phyloP scores from a whole-genome alignment of 1,140 invertebrate species.

The Pseudobourletiella spinata region DNA sequence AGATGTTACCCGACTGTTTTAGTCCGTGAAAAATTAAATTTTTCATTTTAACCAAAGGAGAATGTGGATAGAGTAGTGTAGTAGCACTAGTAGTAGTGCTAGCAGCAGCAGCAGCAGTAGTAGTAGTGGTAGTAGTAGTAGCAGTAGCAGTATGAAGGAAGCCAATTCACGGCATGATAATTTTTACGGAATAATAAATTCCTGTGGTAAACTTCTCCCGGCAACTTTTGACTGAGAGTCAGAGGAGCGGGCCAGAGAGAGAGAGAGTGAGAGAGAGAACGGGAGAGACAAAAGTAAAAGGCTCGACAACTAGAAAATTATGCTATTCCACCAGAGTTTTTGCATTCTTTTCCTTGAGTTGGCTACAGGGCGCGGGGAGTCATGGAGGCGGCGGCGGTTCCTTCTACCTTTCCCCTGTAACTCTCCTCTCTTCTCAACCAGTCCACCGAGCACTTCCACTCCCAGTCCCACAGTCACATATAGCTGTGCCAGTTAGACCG shows the following conservation, averaged over 20 bases:
- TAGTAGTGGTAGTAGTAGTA: too few species aligned
- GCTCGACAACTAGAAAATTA: slow-evolving; percentile 35
- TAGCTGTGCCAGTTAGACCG: too few species aligned
- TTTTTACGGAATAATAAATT: slow-evolving; percentile 38
- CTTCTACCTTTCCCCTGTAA: too few species aligned
- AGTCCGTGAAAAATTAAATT: slow-evolving; percentile 37
- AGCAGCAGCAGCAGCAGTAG: too few species aligned
- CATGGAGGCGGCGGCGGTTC: too few species aligned
- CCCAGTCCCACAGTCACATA: too few species aligned
- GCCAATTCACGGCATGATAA: slow-evolving; percentile 36
- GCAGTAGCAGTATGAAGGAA: too few species aligned
- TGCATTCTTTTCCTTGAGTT: slow-evolving; percentile 32
- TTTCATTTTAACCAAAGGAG: slow-evolving; percentile 34
- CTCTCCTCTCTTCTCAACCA: too few species aligned
- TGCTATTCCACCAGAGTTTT: slow-evolving; percentile 28
- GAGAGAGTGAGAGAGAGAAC: not conserved
- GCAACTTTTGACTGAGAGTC: not conserved
- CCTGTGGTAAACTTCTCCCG: slow-evolving; percentile 32
- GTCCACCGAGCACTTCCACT: too few species aligned
- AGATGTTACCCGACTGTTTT: slow-evolving; percentile 34
- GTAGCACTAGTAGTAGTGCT: too few species aligned
- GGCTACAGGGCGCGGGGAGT: too few species aligned
- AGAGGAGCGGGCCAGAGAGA: not conserved
- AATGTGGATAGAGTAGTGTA: slow-evolving; percentile 16
- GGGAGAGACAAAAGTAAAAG: slow-evolving; percentile 26